Base-by-base conservation (phyloP, 2,888 invertebrate species). In the Therioaphis trifolii region DNA sequence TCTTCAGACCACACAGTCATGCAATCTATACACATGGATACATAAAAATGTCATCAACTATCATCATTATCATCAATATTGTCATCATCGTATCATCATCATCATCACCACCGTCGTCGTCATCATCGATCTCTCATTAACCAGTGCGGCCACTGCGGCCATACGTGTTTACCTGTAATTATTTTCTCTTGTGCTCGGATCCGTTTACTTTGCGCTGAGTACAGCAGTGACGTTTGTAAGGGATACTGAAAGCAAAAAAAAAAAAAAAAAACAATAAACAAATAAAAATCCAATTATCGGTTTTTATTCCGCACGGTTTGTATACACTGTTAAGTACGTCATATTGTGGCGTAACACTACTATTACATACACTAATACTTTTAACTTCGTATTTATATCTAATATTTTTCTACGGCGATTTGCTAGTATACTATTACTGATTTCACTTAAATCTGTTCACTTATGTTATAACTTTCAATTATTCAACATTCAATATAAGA, bases 11-110 rank as follows among this genome's bases (percentile, higher is more conserved):
- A 93, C 88, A 96, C 94, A 87, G 93, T 92, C 90, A 96, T 93
- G 89, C 97, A 97, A 88, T 95, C 96, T 96, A 85, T 86, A 58
- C n/a, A n/a, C n/a, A n/a, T n/a, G n/a, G n/a, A n/a, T n/a, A n/a
- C n/a, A n/a, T n/a, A n/a, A n/a, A n/a, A n/a, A 52, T n/a, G 24
- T 55, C 21, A 35, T 35, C 21, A 18, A 72, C 15, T 5, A n/a
- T 29, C 1, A 27, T 11, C 27, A 49, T 27, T 11, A 27, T 24
- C 11, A 24, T 18, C 18, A 49, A n/a, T n/a, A n/a, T n/a, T n/a
- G 43, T 43, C 43, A 21, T 55, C 21, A 21, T 55, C 18, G 29
- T 29, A n/a, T n/a, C n/a, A n/a, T n/a, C n/a, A n/a, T n/a, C n/a
- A n/a, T n/a, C n/a, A n/a, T n/a, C 15, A 15, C 1, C 3, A n/a